Base-by-base conservation (phyloP, 2,113 vertebrate genomes). In the Acanthochromis polyacanthus region DNA sequence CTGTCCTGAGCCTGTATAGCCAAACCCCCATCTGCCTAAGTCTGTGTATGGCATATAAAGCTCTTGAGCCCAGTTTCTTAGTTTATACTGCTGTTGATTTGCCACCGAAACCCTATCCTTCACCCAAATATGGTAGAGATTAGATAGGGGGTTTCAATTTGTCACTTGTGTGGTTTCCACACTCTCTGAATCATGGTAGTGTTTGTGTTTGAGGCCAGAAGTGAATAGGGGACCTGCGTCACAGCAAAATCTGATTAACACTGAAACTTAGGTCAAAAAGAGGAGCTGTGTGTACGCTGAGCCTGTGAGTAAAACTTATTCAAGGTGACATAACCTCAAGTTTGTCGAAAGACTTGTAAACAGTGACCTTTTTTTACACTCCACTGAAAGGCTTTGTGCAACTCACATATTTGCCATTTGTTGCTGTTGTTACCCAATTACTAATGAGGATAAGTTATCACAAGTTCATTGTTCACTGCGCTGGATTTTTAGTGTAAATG, bases 311-410 rank as follows among this genome's bases (percentile, higher is more conserved):
- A 53, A 85, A 89, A 87, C 70, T 75, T 46, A 25, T 48, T 60
- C 75, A 67, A 71, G 60, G 79, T 87, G 90, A 92, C 68, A 57
- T 80, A 87, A 71, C 69, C 74, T 43, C 20, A 58, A 66, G 64
- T 90, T 85, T 69, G 64, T 58, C 77, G 60, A 59, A 74, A 79
- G 64, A 85, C 76, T 78, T 84, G 83, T 91, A 87, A 93, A 90
- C 87, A 78, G 40, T 85, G 78, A 61, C 20, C 30, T 79, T 83
- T 78, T 89, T 71, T 76, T 71, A 81, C 74, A 86, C 75, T 79
- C 46, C 8, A 23, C 66, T 67, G 82, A 64, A 32, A 52, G 74
- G 40, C 80, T 83, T 72, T 83, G 80, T 85, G 69, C 23, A 51
- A 63, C 78, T 69, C 66, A 78, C 84, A 81, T 88, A 84, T 90